phyloP scores from a whole-genome alignment of 2,888 invertebrate species.

The Scrobipalpa atriplicella region DNA sequence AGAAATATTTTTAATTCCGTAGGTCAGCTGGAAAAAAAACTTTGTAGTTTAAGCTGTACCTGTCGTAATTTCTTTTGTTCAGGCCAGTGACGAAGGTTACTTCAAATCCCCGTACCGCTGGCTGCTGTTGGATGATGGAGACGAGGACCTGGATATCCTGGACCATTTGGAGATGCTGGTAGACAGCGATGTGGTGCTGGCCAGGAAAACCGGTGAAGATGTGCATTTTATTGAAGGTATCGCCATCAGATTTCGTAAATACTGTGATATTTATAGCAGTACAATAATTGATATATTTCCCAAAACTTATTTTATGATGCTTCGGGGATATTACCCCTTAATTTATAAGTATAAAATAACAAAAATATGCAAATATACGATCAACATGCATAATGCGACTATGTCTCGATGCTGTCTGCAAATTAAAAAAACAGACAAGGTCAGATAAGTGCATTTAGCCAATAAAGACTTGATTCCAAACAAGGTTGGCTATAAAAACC shows the following conservation, averaged over 20 bases:
- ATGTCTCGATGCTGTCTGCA: neutral
- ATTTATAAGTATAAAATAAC: no score
- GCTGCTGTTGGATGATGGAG: constrained; percentile 58
- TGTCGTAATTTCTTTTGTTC: no score
- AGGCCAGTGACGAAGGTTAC: constrained; percentile 69
- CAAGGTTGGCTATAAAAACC: neutral
- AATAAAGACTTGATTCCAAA: neutral
- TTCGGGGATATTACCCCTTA: no score
- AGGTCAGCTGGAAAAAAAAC: no score
- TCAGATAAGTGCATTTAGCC: neutral
- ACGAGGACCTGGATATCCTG: constrained; percentile 36
- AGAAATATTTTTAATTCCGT: no score
- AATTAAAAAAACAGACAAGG: neutral
- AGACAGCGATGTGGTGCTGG: constrained; percentile 78
- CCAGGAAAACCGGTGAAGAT: constrained; percentile 45
- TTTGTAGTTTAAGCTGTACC: no score
- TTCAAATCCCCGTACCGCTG: constrained; percentile 80
- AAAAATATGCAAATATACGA: neutral
- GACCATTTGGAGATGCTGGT: constrained; percentile 58
- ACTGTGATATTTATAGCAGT: neutral
- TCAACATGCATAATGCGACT: neutral
- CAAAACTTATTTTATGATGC: no score
- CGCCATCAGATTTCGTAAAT: no score
- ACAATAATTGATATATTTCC: no score
- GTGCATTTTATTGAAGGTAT: constrained; percentile 62